Conservation (phyloP, 2,113 vertebrate species). For the Elgaria multicarinata region DNA sequence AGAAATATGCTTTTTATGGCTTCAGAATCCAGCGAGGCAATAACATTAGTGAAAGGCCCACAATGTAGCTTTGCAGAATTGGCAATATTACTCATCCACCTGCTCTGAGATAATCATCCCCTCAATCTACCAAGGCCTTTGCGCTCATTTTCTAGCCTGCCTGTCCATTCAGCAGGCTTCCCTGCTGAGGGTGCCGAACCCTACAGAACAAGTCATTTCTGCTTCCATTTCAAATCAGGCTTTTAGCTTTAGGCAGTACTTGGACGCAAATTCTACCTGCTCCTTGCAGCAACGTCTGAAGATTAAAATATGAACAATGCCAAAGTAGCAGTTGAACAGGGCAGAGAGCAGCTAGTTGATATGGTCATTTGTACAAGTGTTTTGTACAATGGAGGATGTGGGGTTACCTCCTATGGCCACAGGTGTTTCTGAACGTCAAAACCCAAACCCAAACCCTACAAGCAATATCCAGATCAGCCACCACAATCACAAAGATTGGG, state of each 20-base stretch:
- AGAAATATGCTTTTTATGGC: conserved; percentile 29
- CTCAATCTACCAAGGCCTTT: conserved; percentile 10
- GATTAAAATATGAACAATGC: not conserved
- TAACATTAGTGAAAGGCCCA: conserved; percentile 43
- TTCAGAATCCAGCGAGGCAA: conserved; percentile 37
- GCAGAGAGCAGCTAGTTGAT: not conserved
- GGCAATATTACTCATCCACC: conserved; percentile 20
- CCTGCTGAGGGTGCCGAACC: not conserved
- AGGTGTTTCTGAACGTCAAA: too few species aligned
- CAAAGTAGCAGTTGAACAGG: not conserved
- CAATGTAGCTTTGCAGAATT: conserved; percentile 20
- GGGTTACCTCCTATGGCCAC: too few species aligned
- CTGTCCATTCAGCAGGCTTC: not conserved
- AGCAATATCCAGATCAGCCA: too few species aligned
- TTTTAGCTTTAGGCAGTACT: not conserved
- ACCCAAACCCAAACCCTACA: too few species aligned
- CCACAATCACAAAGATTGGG: too few species aligned
- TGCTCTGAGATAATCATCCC: not conserved
- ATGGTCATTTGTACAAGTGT: too few species aligned
- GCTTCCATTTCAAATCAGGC: not conserved
- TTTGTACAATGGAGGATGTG: too few species aligned
- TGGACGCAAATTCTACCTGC: not conserved
- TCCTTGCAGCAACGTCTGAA: not conserved
- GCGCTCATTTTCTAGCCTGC: conserved; percentile 9
- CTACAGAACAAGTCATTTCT: not conserved